A percentile compares a stretch with the other conserved stretches of the same genome.
Conservation (phyloP, 2,888 invertebrate genomes). For the Hecatera dysodea region DNA sequence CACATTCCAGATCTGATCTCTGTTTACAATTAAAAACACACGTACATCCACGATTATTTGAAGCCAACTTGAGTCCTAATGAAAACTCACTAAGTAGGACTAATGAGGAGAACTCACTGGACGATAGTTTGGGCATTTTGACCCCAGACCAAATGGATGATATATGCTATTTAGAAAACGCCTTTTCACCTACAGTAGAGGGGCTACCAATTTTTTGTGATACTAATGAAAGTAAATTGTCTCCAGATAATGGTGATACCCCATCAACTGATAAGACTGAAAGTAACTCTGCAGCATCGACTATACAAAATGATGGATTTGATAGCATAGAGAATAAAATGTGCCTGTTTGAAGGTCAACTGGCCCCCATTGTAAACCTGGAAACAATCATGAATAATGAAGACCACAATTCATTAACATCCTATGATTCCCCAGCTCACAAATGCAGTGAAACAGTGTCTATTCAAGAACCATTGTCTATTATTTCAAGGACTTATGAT, state of each 20-base stretch:
- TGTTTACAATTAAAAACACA: conserved; percentile 87
- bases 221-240: conserved; percentile 84
- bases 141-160: conserved; percentile 97
- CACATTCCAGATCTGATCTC: conserved; percentile 87
- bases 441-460: conserved; percentile 59
- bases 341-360: conserved; percentile 67
- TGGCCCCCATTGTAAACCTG: conserved; percentile 78
- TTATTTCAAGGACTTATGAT: conserved; percentile 74
- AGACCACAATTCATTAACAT: conserved; percentile 68
- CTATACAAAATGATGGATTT: conserved; percentile 88
- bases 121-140: conserved; percentile 96
- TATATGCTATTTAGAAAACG: conserved; percentile 91
- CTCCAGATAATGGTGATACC: conserved; percentile 89
- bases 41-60: conserved; percentile 78
- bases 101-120: conserved; percentile 95
- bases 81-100: conserved; percentile 86
- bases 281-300: conserved; percentile 88
- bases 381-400: conserved; percentile 76
- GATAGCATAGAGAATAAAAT: conserved; percentile 75
- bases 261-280: conserved; percentile 91
- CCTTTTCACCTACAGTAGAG: conserved; percentile 92
- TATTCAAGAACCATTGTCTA: conserved; percentile 73
- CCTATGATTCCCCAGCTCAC: conserved; percentile 63
- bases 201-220: conserved; percentile 90
- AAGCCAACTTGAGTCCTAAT: conserved; percentile 86